These are phyloP conservation scores for Melanaphis sacchari DNA, from an alignment of 1,140 invertebrate genomes.

Conservation along the genomic window DNA sequence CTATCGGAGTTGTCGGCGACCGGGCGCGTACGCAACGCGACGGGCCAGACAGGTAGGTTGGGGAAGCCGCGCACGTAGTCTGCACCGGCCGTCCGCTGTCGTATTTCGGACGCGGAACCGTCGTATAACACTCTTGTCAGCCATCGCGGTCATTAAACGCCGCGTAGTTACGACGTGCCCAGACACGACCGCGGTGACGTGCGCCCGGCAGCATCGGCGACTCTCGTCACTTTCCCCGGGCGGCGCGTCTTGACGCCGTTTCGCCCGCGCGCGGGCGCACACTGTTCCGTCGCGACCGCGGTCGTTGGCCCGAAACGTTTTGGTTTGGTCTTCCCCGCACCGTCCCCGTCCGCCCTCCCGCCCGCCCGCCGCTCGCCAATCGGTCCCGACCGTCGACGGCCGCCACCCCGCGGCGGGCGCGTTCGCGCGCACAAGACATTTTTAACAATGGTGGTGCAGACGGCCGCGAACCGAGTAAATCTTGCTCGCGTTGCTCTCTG, in stretches of 20 bases:
- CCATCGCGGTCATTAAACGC: no score
- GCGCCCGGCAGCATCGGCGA: background rate
- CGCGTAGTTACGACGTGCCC: no score
- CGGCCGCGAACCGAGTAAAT: background rate
- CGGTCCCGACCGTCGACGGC: background rate
- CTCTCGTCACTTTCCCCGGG: background rate
- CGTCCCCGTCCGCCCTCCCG: background rate
- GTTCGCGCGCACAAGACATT: background rate
- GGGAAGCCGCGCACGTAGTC: no score
- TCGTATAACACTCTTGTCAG: no score
- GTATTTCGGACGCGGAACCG: no score
- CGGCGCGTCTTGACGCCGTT: background rate
- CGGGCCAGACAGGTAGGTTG: no score
- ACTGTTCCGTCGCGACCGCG: conserved; percentile 11
- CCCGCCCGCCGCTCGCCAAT: background rate
- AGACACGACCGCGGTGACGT: background rate
- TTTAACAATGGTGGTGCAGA: conserved; percentile 14
- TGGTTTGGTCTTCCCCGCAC: background rate
- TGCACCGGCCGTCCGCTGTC: no score
- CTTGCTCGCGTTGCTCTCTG: no score
- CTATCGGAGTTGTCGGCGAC: no score
- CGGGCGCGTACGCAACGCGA: no score
- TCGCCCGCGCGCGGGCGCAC: background rate
- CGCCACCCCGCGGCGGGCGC: background rate
- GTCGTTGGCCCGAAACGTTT: conserved; percentile 55